Conservation (phyloP, 2,888 invertebrate species). For the Tipula confusa region DNA sequence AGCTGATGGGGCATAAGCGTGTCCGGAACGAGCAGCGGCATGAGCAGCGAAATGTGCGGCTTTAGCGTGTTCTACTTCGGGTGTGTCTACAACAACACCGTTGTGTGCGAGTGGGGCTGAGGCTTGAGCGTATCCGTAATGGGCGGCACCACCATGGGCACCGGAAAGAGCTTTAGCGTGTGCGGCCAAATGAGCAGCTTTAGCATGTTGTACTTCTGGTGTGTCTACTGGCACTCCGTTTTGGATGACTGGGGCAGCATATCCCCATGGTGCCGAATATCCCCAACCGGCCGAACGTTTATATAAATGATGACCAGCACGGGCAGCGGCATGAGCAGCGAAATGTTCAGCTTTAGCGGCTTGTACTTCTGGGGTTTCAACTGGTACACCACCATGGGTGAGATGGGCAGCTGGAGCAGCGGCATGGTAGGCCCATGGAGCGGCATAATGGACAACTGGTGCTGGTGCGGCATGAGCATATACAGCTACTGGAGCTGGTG, state of each 20-base stretch:
- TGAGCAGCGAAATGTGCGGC: constrained; percentile 49
- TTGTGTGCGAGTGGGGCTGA: constrained; percentile 35
- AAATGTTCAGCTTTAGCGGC: constrained; percentile 54
- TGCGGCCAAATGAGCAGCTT: constrained; percentile 49
- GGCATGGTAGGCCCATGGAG: constrained; percentile 31
- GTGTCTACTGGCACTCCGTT: constrained; percentile 53
- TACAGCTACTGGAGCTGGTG: constrained; percentile 40
- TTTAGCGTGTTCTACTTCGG: constrained; percentile 51
- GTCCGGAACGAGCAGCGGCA: constrained; percentile 45
- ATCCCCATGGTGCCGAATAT: constrained; percentile 44
- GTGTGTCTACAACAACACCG: constrained; percentile 49
- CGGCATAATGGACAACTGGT: constrained; percentile 35
- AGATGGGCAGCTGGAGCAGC: constrained; percentile 34
- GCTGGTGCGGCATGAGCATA: constrained; percentile 40
- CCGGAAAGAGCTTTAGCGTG: constrained; percentile 47
- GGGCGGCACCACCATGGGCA: constrained; percentile 37
- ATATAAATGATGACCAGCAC: constrained; percentile 46
- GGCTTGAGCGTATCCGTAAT: constrained; percentile 37
- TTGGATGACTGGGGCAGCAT: constrained; percentile 45
- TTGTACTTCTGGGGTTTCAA: constrained; percentile 51
- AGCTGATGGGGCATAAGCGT: constrained; percentile 39
- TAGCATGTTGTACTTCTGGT: constrained; percentile 52
- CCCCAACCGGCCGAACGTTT: constrained; percentile 46
- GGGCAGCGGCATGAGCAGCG: constrained; percentile 52
- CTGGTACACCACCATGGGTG: constrained; percentile 47